A percentile compares a stretch with the other conserved stretches of the same genome.
Evolutionary conservation across 2,113 vertebrate genomes (phyloP).

Genomic region (Thunnus maccoyii): DNA sequence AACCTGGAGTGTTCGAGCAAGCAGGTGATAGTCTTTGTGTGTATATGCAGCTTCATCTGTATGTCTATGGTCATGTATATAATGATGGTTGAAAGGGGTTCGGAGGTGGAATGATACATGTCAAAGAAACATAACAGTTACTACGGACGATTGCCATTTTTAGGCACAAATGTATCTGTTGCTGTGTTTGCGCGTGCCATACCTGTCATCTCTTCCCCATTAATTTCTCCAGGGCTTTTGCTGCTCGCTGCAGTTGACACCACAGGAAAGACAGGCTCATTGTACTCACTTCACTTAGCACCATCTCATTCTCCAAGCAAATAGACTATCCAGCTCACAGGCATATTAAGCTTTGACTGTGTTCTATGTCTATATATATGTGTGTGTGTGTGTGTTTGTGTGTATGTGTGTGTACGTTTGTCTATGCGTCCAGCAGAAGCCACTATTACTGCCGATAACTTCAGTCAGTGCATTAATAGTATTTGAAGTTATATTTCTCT

Average conservation of each 20-base stretch:
- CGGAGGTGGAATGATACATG: constrained; percentile 44
- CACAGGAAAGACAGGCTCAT: constrained; percentile 35
- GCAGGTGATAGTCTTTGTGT: constrained; percentile 39
- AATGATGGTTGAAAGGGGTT: constrained; percentile 46
- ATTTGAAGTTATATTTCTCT: constrained; percentile 13
- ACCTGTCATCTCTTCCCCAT: constrained; percentile 64
- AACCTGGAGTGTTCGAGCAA: constrained; percentile 47
- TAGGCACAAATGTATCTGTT: constrained; percentile 25
- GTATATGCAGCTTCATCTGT: background rate
- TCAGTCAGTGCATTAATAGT: constrained; percentile 16
- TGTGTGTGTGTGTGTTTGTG: background rate
- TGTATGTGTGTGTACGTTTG: background rate
- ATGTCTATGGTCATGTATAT: constrained; percentile 41
- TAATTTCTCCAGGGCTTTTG: constrained; percentile 62
- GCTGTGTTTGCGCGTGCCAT: constrained; percentile 5
- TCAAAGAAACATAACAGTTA: constrained; percentile 47
- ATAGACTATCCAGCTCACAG: constrained; percentile 18
- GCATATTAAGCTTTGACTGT: constrained; percentile 53
- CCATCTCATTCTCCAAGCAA: constrained; percentile 40
- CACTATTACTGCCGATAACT: background rate
- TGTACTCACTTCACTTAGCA: constrained; percentile 52
- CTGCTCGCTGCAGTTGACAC: constrained; percentile 49
- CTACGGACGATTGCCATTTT: constrained; percentile 39
- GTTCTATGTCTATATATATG: constrained; percentile 11
- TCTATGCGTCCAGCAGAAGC: background rate